Conservation (phyloP, 2,113 vertebrate species). For the Chaenogobius annularis region DNA sequence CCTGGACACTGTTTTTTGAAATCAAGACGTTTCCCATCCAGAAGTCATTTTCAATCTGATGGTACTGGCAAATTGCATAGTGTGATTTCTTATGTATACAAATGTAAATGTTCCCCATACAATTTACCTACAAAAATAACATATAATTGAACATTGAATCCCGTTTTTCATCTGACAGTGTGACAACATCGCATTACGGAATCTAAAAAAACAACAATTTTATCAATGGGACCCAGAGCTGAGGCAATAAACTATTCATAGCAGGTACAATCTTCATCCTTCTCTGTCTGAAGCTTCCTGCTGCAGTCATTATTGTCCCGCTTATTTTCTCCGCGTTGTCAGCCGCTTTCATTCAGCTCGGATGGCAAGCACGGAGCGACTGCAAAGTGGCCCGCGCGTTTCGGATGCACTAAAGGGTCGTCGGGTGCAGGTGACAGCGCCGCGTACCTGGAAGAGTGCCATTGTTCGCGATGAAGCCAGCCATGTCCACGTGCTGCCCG, state of each 20-base stretch:
- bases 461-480: conserved; percentile 92
- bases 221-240: conserved; percentile 30
- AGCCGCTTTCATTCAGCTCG: conserved; percentile 12
- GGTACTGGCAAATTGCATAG: too few species aligned
- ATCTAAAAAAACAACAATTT: conserved; percentile 16
- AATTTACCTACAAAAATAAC: neutral
- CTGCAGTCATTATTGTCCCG: conserved; percentile 47
- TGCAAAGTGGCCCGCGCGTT: conserved; percentile 3
- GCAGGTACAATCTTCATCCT: conserved; percentile 45
- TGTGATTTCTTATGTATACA: too few species aligned
- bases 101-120: neutral
- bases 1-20: too few species aligned
- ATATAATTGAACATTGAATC: neutral
- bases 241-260: conserved; percentile 51
- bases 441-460: conserved; percentile 86
- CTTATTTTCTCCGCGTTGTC: conserved; percentile 22
- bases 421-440: neutral
- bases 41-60: too few species aligned
- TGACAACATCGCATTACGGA: neutral
- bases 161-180: neutral
- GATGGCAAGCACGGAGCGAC: conserved; percentile 13
- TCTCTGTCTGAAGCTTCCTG: conserved; percentile 21
- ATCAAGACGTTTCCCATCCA: too few species aligned
- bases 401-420: neutral
- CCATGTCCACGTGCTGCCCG: conserved; percentile 88